phyloP scores from a whole-genome alignment of 92 coral and sea anemone genomes.

The Siderastrea siderea region DNA sequence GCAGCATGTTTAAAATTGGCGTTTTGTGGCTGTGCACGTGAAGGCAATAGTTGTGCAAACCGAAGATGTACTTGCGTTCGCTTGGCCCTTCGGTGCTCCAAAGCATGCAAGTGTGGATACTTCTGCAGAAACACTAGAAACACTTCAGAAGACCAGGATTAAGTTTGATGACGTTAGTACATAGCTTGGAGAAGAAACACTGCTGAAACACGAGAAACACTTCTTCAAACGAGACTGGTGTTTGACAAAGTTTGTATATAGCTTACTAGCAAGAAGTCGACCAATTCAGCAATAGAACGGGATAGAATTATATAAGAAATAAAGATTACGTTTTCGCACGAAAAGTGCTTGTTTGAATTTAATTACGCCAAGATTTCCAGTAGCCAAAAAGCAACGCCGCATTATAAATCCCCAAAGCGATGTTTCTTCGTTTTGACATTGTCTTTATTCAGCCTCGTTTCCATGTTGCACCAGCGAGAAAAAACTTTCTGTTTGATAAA shows the following conservation, averaged over 20 bases:
- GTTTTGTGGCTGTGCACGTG: constrained; percentile 66
- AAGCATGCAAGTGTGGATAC: constrained; percentile 70
- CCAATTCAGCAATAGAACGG: too few relatives aligned
- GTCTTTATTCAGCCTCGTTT: constrained; percentile 12
- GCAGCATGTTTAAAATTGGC: constrained; percentile 75
- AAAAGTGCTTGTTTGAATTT: too few relatives aligned
- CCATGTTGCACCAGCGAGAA: not conserved
- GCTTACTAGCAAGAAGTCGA: too few relatives aligned
- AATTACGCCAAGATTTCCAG: not conserved
- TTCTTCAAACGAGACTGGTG: too few relatives aligned
- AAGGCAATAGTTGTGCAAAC: constrained; percentile 59
- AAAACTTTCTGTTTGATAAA: not conserved
- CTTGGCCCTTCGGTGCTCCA: constrained; percentile 61
- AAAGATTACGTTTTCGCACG: too few relatives aligned
- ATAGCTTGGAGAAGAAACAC: too few relatives aligned
- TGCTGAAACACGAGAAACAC: too few relatives aligned
- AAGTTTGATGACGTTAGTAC: too few relatives aligned
- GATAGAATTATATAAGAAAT: too few relatives aligned
- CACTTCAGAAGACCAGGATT: constrained; percentile 28
- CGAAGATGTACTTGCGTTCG: constrained; percentile 72
- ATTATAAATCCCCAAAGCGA: not conserved
- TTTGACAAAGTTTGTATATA: too few relatives aligned
- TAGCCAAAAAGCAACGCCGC: constrained; percentile 7
- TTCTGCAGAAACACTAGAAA: constrained; percentile 57
- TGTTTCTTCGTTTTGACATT: not conserved